Percentiles rank a stretch among this genome's conserved stretches.
phyloP scores from a whole-genome alignment of 2,888 invertebrate genomes.

The Agrilus biguttatus region DNA sequence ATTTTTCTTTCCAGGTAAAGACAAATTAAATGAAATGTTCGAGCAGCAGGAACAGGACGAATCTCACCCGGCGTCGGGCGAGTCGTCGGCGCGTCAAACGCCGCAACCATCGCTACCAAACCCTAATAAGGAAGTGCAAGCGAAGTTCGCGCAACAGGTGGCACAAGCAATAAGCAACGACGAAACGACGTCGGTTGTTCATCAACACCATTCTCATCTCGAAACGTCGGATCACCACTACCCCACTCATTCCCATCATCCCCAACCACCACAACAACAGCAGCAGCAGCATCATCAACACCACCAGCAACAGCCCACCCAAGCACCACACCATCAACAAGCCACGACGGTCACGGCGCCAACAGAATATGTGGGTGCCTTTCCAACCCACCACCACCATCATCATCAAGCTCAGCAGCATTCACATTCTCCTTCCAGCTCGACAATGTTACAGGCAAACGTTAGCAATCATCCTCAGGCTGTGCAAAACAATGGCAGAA shows the following conservation, averaged over 20 bases:
- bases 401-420: constrained; percentile 1
- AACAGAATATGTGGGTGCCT: background rate
- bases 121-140: constrained; percentile 24
- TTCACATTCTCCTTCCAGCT: background rate
- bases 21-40: constrained; percentile 30
- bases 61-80: constrained; percentile 30
- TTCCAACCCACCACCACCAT: background rate
- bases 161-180: constrained; percentile 18
- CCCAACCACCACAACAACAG: constrained; percentile 3
- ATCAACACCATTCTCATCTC: constrained; percentile 6
- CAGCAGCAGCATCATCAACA: background rate
- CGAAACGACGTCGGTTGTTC: constrained; percentile 9
- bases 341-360: background rate
- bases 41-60: constrained; percentile 18
- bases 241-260: constrained; percentile 4
- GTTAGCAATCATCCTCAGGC: constrained; percentile 9
- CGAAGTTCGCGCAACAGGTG: constrained; percentile 26
- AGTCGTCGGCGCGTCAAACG: constrained; percentile 35
- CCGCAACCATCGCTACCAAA: constrained; percentile 28
- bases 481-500: constrained; percentile 15
- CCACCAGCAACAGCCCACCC: background rate
- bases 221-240: constrained; percentile 6
- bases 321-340: background rate
- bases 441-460: background rate
- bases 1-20: constrained; percentile 10